phyloP scores from a whole-genome alignment of 2,113 vertebrate genomes.

The Petromus typicus region DNA sequence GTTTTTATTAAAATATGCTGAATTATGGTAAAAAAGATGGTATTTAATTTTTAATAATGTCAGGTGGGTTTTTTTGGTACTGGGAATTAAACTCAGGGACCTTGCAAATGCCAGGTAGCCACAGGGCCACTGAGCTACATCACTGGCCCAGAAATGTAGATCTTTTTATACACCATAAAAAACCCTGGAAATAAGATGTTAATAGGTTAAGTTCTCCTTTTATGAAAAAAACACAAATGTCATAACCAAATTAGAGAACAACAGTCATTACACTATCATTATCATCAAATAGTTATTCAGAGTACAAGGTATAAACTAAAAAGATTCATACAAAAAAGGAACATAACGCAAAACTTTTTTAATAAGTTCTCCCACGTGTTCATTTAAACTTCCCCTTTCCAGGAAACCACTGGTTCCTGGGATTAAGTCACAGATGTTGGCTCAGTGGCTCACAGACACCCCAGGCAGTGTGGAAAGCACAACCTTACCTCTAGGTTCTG shows the following conservation, averaged over 20 bases:
- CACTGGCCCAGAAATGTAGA: not conserved
- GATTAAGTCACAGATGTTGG: slow-evolving; percentile 74
- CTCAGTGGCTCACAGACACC: slow-evolving; percentile 24
- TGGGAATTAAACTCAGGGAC: too few species aligned
- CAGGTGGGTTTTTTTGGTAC: too few species aligned
- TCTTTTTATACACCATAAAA: not conserved
- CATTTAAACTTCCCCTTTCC: slow-evolving; percentile 78
- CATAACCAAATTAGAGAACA: not conserved
- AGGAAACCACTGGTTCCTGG: slow-evolving; percentile 65
- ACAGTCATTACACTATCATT: not conserved
- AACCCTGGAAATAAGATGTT: slow-evolving; percentile 27
- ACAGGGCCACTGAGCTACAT: too few species aligned
- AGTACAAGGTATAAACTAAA: not conserved
- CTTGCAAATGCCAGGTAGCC: too few species aligned
- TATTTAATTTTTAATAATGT: not conserved
- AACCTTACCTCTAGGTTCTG: slow-evolving; percentile 91
- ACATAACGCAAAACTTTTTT: not conserved
- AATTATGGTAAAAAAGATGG: slow-evolving; percentile 20
- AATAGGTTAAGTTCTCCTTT: slow-evolving; percentile 77
- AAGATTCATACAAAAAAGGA: not conserved
- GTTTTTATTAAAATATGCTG: slow-evolving; percentile 53
- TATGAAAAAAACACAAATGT: not conserved
- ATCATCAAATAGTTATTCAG: not conserved
- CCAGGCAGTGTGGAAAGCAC: slow-evolving; percentile 15
- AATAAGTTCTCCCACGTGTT: slow-evolving; percentile 69